Evolutionary conservation across 2,797 vertebrate species (phyloP), one percentile per base, ranked within the genome.

Genomic region (Micropoecilia bifurca): DNA sequence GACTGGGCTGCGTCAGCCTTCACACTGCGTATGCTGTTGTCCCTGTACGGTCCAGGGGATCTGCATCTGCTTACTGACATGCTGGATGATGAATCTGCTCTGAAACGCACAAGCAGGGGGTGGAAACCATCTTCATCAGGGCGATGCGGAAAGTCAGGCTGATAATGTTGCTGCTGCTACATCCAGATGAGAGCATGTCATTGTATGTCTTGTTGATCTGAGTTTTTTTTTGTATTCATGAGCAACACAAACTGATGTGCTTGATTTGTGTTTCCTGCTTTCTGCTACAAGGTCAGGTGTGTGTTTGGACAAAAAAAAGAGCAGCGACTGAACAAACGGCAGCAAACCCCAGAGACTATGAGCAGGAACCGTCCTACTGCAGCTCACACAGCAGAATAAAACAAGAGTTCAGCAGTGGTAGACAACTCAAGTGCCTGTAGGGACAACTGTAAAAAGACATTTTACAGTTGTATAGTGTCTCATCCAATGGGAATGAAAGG

Each of bases 51-150:
- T 79, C 0, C 5, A 72, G 25, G 14, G 9, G 39, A 77, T 69
- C 72, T 76, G 53, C 77, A 83, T 77, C 74, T 81, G 81, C 63
- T 75, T 69, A 10, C 71, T 87, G 76, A 74, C 73, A 85, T 25
- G 5, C 66, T 68, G 28, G 63, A 71, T 74, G 59, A 72, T 69
- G 36, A 66, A 74, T 83, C 63, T 46, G 28, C 61, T 6, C 3
- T 0, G 4, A 78, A 45, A 36, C 53, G 50, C 22, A 4, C 77
- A 59, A 28, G 48, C 77, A 83, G 83, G 81, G 81, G 73, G 79
- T 7, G 48, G 72, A 73, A 43, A 36, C 45, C 75, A 57, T 9
- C 45, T 57, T 66, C 25, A 75, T 63, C 47, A 16, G 20, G 10
- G 33, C 25, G 47, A 79, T 39, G 79, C 57, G 8, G 75, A 80